Base-by-base conservation (phyloP, 2,888 invertebrate genomes). In the Amphipyra tragopoginis region DNA sequence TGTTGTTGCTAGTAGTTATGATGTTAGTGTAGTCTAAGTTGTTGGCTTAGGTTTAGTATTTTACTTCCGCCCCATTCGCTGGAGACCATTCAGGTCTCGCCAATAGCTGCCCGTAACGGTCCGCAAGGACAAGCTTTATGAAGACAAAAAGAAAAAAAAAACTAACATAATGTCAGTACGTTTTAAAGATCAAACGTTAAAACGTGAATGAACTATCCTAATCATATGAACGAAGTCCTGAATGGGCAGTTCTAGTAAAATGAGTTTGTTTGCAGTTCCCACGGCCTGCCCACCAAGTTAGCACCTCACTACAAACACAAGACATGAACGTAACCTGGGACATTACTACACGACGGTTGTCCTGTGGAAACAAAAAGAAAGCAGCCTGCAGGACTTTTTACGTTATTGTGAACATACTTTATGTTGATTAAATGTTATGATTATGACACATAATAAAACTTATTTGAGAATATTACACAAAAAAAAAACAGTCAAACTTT, bases 211-310 rank as follows among this genome's bases (percentile, higher is more conserved):
- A 75, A 73, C 52, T 57, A 15, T 33, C 42, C 9, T 33, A 40
- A n/a, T 13, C 34, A 7, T 7, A 29, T 7, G 44, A n/a, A 38
- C 13, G 29, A 52, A 59, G 58, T 67, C 55, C 58, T 82, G 75
- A 76, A 83, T 79, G 80, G 72, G 56, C 57, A 72, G 66, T 77
- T 83, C 77, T 77, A 76, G 68, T 75, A 55, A 65, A 69, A 66
- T 68, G 61, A 61, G 63, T 60, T 49, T 92, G 90, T 93, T 93
- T 93, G 88, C 77, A 39, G 82, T 93, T 93, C 93, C 86, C 93
- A 93, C 91, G 89, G 79, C 75, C 86, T 74, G 80, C 90, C 90
- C 84, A 89, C 90, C 80, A 86, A 83, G 81, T 89, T 92, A 89
- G 81, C 92, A 87, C 90, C 89, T 91, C 81, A 59, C 54, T 61